Base-by-base conservation (phyloP, 2,888 invertebrate genomes). In the Spisula subtruncata region DNA sequence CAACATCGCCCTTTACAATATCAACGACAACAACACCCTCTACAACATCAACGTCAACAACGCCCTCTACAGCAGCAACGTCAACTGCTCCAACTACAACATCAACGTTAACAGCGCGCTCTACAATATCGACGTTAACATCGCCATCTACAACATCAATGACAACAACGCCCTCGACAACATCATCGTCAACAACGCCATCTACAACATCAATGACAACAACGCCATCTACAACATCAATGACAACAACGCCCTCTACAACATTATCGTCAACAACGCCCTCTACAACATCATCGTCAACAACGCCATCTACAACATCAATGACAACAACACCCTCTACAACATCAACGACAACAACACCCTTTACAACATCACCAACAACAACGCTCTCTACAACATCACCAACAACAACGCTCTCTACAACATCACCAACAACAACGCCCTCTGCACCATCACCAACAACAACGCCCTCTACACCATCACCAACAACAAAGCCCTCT, bases 161-260 rank as follows among this genome's bases (percentile, higher is more conserved):
- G n/a, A 18, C 75, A 71, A 71, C 75, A 12, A 71, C 20, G n/a
- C 14, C 75, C 14, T 32, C 14, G 6, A 71, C 75, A 71, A 71
- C 75, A 32, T 71, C 20, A 10, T 35, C 32, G n/a, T 12, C 41
- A n/a, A 81, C 29, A 25, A 81, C 81, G 29, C 32, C 81, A 10
- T 41, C 29, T n/a, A 81, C 35, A 32, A n/a, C 81, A 41, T 41
- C 81, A 18, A 81, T 41, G 29, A 81, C 81, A n/a, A 41, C 81
- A 10, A 35, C 32, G n/a, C 6, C 14, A 12, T 41, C 81, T 35
- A 81, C 81, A 41, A 81, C 41, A 46, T 81, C 81, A 10, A 71
- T 10, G 14, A 29, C 75, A 32, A 10, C 75, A 10, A 18, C 75
- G 20, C 25, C 75, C 2, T 71, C 75, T 32, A 71, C 14, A 29